phyloP scores from a whole-genome alignment of 2,797 vertebrate species.

The Euphonia xanthogaster region DNA sequence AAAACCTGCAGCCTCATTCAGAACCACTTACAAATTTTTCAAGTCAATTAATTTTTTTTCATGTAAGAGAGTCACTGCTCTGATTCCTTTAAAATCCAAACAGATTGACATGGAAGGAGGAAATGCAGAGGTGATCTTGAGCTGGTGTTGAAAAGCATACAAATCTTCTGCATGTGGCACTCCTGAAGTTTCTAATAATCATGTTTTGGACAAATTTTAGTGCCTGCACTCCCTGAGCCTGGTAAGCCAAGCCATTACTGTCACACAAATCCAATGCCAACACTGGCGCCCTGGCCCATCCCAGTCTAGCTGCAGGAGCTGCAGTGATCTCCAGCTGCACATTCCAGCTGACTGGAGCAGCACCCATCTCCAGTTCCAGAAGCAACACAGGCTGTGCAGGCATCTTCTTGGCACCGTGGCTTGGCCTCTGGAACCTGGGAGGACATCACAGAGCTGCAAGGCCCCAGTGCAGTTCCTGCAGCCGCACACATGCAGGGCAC shows the following conservation, averaged over 20 bases:
- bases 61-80: not conserved
- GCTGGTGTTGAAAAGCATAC: not conserved
- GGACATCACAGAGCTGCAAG: not conserved
- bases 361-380: accelerated
- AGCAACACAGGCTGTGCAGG: not conserved
- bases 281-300: not conserved
- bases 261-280: accelerated
- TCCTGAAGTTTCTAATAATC: not conserved
- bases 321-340: not conserved
- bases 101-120: not conserved
- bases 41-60: not conserved
- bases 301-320: not conserved
- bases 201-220: not conserved
- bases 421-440: not conserved
- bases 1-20: not conserved
- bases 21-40: not conserved
- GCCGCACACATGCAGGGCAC: accelerated
- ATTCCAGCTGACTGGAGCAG: not conserved
- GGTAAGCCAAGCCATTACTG: not conserved
- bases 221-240: not conserved
- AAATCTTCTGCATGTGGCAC: not conserved
- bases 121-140: not conserved
- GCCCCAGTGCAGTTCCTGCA: not conserved
- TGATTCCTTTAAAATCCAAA: not conserved
- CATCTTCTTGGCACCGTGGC: accelerated